These are phyloP conservation scores for Pectinophora gossypiella DNA, from an alignment of 1,140 invertebrate species.

Conservation along the genomic window DNA sequence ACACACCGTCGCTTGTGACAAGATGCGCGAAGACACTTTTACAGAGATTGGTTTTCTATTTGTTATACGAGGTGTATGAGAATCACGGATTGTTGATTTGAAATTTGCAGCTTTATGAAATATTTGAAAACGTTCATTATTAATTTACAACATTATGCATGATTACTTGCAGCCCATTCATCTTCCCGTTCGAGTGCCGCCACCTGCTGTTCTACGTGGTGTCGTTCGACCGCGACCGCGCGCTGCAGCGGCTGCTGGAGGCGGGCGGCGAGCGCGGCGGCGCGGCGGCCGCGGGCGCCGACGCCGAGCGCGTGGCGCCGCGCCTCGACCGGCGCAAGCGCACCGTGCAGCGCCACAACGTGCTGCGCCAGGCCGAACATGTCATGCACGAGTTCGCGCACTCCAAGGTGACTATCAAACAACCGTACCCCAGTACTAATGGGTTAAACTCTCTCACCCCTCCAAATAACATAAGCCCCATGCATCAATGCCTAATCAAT, in stretches of 20 bases:
- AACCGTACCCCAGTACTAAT: too few species aligned
- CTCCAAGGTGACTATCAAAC: conserved; percentile 82
- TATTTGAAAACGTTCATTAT: too few species aligned
- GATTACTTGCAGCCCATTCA: conserved; percentile 90
- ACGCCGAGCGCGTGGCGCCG: conserved; percentile 84
- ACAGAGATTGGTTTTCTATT: too few species aligned
- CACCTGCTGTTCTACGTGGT: conserved; percentile 97
- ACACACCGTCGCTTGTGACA: too few species aligned
- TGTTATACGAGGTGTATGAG: too few species aligned
- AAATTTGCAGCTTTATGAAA: too few species aligned
- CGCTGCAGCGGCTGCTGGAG: conserved; percentile 93
- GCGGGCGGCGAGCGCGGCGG: conserved; percentile 71
- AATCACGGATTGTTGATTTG: too few species aligned
- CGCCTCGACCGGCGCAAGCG: conserved; percentile 94
- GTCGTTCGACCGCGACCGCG: conserved; percentile 96
- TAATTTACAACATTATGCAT: too few species aligned
- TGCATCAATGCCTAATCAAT: too few species aligned
- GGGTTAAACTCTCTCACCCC: too few species aligned
- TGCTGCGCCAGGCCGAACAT: conserved; percentile 96
- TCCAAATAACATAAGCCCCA: too few species aligned
- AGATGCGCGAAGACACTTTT: too few species aligned
- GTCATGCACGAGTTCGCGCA: conserved; percentile 95
- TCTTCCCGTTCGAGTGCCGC: conserved; percentile 97
- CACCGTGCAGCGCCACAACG: conserved; percentile 93
- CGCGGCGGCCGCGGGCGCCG: conserved; percentile 30